Evolutionary conservation across 2,888 invertebrate genomes (phyloP), one percentile per base, ranked within the genome.

Genomic region (Balanococcus diminutus): DNA sequence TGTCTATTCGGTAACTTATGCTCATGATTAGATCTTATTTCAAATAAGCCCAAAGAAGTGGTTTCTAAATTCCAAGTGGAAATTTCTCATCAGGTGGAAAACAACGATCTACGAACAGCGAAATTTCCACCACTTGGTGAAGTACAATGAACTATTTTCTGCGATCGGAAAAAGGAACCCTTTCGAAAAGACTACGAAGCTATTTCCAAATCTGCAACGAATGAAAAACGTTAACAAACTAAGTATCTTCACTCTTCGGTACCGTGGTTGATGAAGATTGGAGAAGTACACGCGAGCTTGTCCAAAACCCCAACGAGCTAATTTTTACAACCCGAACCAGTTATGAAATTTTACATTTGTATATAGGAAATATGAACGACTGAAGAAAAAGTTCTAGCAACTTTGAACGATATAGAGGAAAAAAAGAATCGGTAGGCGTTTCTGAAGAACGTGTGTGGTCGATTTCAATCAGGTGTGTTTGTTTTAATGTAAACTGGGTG

Each of bases 381-480:
- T 5, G n/a, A 32, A 31, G 75, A 36, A 75, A 75, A 75, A 75
- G 75, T 75, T 75, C 32, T 36, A 32, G 32, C n/a, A 75, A 75
- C 75, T 75, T 75, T 75, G 75, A 75, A 32, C 75, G 32, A 75
- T 75, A 67, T 67, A 75, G 56, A 75, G 42, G 72, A 42, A 46
- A 84, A n/a, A 75, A 84, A 72, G 84, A 75, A 72, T 84, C 84
- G 84, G 84, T 84, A 84, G 84, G 84, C 84, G 84, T 84, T 84
- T 84, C 84, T 84, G 84, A 84, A 39, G 84, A 84, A 28, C 84
- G 84, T 84, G 84, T 84, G 84, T 84, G 84, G 84, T 84, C 84
- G 84, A 84, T 84, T 84, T 84, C 84, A 84, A 84, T 84, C 84
- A 84, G 84, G 84, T 84, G 84, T 84, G 84, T 84, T 84, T 84